These are phyloP conservation scores for Diadegma fenestrale DNA, from an alignment of 2,888 invertebrate genomes.

Conservation along the genomic window DNA sequence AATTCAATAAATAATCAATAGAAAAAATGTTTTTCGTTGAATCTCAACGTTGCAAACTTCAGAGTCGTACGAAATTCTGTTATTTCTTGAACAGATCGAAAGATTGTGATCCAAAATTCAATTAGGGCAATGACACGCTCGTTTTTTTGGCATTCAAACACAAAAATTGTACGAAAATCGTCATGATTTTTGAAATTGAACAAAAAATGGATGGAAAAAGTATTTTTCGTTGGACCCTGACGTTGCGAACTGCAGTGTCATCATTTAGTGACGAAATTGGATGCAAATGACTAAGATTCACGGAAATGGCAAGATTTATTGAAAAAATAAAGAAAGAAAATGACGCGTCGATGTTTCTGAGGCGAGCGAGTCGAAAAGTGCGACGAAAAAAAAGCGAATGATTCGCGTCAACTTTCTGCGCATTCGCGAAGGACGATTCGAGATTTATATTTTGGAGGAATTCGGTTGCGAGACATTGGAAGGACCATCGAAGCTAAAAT, in stretches of 20 bases:
- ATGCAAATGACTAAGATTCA: neutral
- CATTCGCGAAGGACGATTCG: neutral
- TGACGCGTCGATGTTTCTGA: neutral
- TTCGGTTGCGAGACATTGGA: neutral
- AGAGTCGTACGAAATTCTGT: too few species aligned
- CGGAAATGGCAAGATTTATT: neutral
- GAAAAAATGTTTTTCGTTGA: too few species aligned
- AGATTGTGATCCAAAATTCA: too few species aligned
- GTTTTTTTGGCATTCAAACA: too few species aligned
- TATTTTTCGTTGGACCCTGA: too few species aligned
- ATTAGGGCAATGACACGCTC: too few species aligned
- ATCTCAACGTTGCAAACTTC: too few species aligned
- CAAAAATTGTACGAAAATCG: too few species aligned
- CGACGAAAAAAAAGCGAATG: slow-evolving; percentile 11
- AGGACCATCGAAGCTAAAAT: slow-evolving; percentile 22
- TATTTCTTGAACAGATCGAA: too few species aligned
- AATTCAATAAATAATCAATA: too few species aligned
- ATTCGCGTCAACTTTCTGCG: neutral
- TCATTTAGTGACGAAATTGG: neutral
- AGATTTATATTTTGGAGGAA: slow-evolving; percentile 34
- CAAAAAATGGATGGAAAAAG: too few species aligned
- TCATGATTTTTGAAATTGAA: too few species aligned
- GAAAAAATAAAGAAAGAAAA: neutral
- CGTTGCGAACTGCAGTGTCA: neutral
- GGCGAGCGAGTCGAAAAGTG: neutral